Evolutionary conservation across 2,888 invertebrate genomes (phyloP).

Genomic region (Spisula subtruncata): DNA sequence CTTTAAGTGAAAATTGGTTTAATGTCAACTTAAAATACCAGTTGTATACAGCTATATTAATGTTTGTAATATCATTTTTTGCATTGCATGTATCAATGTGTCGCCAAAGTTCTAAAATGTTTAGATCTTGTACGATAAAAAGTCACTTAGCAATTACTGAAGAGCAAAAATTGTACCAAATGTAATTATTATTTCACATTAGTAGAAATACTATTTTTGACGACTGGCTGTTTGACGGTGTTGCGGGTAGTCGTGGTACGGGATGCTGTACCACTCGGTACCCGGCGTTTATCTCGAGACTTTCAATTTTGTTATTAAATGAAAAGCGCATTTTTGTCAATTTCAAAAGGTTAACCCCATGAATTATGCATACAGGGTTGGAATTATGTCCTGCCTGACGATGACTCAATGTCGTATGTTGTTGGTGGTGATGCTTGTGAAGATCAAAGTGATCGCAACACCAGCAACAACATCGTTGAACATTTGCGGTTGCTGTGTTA

Average conservation of each 20-base stretch:
- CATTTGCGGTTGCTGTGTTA: not conserved
- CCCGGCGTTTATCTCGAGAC: not conserved
- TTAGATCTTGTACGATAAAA: constrained; percentile 2
- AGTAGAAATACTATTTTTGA: constrained; percentile 14
- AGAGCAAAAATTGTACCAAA: not conserved
- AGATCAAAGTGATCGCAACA: not conserved
- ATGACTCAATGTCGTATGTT: not conserved
- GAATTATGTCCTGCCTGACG: not conserved
- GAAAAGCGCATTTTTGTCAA: constrained; percentile 4
- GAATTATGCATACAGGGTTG: not conserved
- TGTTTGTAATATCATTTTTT: not conserved
- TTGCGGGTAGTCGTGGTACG: not conserved
- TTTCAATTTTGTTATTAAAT: constrained; percentile 2
- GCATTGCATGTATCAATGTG: not conserved
- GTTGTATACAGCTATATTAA: not conserved
- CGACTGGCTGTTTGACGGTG: not conserved
- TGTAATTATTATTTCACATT: constrained; percentile 39
- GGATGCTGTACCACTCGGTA: not conserved
- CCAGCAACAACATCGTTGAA: not conserved
- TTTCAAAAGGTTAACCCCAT: not conserved
- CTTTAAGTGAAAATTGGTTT: not conserved
- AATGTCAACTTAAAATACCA: constrained; percentile 1
- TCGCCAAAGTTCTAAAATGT: constrained; percentile 2
- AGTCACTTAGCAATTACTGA: constrained; percentile 15
- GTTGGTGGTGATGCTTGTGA: not conserved